Evolutionary conservation across 2,888 invertebrate genomes (phyloP).

Genomic region (Spisula solida): DNA sequence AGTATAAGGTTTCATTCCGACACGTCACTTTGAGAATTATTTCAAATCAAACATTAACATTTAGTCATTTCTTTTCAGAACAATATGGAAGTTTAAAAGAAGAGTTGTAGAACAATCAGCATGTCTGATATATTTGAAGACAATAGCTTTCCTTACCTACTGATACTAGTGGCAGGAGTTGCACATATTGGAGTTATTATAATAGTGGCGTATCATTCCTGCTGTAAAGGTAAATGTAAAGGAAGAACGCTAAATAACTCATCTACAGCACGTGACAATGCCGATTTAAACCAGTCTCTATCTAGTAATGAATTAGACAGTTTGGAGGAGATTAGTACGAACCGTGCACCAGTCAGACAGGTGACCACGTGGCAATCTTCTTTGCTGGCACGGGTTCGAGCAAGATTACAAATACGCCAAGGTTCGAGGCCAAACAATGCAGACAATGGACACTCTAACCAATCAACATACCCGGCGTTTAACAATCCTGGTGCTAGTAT

Average conservation of each 20-base stretch:
- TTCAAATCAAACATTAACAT: no score
- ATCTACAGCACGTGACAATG: not conserved
- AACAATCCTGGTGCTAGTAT: slow-evolving; percentile 33
- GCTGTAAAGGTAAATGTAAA: slow-evolving; percentile 32
- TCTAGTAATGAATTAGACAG: not conserved
- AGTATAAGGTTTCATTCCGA: no score
- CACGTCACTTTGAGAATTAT: no score
- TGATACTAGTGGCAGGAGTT: slow-evolving; percentile 2
- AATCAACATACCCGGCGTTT: not conserved
- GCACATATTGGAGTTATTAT: slow-evolving; percentile 35
- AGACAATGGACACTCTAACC: not conserved
- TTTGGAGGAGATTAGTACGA: not conserved
- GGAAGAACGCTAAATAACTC: slow-evolving; percentile 21
- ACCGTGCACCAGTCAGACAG: slow-evolving; percentile 17
- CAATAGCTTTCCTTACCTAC: not conserved
- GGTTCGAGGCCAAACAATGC: not conserved
- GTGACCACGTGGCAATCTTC: slow-evolving; percentile 52
- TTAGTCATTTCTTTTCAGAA: no score
- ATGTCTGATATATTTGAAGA: not conserved
- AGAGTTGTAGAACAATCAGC: not conserved
- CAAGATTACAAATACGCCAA: slow-evolving; percentile 8
- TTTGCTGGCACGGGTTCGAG: slow-evolving; percentile 44
- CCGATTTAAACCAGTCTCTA: not conserved
- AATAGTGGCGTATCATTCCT: slow-evolving; percentile 45
- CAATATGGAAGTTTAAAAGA: no score